Base-by-base conservation (phyloP, 2,888 invertebrate species). In the Sicus ferrugineus region DNA sequence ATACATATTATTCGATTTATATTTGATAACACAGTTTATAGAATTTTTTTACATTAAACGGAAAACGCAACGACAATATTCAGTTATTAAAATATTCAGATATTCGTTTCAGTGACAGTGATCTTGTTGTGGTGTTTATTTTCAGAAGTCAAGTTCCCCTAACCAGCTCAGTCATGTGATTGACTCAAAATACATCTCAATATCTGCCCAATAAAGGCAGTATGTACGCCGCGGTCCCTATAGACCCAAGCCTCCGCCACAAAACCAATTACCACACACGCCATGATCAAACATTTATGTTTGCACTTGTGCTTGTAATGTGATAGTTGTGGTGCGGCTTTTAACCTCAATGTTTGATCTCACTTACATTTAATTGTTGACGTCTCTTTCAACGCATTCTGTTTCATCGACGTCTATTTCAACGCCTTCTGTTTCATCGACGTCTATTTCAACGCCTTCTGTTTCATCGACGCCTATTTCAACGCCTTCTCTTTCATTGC, bases 381-480 rank as follows among this genome's bases (percentile, higher is more conserved):
- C 30, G 30, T 59, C 59, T 30, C 16, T 59, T 59, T 28, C 30
- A 11, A 31, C 59, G 31, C 38, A 16, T 34, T 59, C 59, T 5
- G 3, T 59, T 59, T n/a, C 19, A 31, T 28, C 16, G 59, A 38
- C 59, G 59, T 30, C 59, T 59, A 5, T 59, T 59, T 59, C 59
- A 59, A 59, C 31, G 59, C 28, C 31, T 30, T 59, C 59, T 59
- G 14, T 38, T 31, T 30, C 59, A 34, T 28, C n/a, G 59, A 30
- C 59, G 28, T 59, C 31, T 59, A 23, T 59, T 59, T 59, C 59
- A 59, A n/a, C 42, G 21, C 28, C 62, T 38, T 42, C 62, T 1
- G 31, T 38, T 31, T 2, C 34, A 34, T 7, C n/a, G 59, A 30
- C 59, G 28, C 31, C 21, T 59, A 5, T 59, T 59, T 59, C 59